Conservation (phyloP, 2,888 invertebrate genomes). For the Teinopalpus imperialis region DNA sequence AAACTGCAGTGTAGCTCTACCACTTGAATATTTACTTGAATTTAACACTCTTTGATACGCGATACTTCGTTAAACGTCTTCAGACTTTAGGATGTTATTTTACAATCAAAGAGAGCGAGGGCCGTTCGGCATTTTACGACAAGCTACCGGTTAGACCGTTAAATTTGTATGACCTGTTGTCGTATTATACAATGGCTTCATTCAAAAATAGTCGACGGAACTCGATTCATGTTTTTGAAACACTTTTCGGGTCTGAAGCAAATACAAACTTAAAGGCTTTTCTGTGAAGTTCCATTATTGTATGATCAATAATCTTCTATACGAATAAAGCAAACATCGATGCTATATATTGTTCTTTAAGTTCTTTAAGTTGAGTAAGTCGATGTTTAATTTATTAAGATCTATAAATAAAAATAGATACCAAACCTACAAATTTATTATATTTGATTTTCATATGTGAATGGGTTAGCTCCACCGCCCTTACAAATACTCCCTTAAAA, state of each 20-base stretch:
- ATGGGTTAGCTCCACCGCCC: too few relatives aligned
- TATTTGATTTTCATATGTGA: too few relatives aligned
- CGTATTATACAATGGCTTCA: conserved; percentile 22
- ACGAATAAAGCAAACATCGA: conserved; percentile 6
- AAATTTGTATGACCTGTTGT: conserved; percentile 20
- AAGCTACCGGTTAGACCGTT: conserved; percentile 45
- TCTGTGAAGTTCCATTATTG: not conserved
- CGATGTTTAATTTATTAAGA: too few relatives aligned
- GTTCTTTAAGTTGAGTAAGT: too few relatives aligned
- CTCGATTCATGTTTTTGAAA: conserved; percentile 10
- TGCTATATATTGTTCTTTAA: too few relatives aligned
- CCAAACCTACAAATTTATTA: too few relatives aligned
- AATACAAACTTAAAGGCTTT: not conserved
- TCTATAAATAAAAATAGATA: too few relatives aligned
- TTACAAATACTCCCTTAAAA: too few relatives aligned
- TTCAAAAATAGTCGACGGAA: conserved; percentile 20
- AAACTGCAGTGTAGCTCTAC: too few relatives aligned
- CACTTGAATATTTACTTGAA: too few relatives aligned
- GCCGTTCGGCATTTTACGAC: conserved; percentile 47
- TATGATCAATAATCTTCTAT: not conserved
- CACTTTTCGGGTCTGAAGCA: conserved; percentile 1
- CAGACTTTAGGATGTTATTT: conserved; percentile 29
- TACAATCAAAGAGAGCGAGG: conserved; percentile 37
- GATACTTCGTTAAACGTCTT: conserved; percentile 58
- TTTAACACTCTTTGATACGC: conserved; percentile 49